phyloP scores from a whole-genome alignment of 53 echinoderm and acorn worm genomes.

The Holothuria leucospilota region DNA sequence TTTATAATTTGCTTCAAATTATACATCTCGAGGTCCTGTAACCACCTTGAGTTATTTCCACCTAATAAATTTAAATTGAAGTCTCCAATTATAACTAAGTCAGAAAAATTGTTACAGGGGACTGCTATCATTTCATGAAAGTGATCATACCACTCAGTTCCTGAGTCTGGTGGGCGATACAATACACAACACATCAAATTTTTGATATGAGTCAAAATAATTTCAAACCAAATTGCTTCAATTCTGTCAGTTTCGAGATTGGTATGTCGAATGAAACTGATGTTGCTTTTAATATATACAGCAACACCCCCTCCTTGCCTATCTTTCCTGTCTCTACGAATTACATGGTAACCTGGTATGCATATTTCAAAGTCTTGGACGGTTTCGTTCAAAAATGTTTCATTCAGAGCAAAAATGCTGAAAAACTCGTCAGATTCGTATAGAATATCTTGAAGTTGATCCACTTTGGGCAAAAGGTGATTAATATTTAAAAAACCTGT shows the following conservation, averaged over 20 bases:
- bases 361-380: conserved; percentile 1
- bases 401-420: not conserved
- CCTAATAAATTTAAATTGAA: not conserved
- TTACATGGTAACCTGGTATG: not conserved
- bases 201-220: not conserved
- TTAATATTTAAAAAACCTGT: conserved; percentile 5
- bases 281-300: not conserved
- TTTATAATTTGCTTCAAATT: not conserved
- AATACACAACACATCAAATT: not conserved
- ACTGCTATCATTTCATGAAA: not conserved
- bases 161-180: not conserved
- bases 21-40: not conserved
- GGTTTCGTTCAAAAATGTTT: not conserved
- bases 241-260: not conserved
- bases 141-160: not conserved
- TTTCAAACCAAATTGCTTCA: not conserved
- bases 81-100: not conserved
- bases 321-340: not conserved
- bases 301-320: not conserved
- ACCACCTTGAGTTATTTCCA: not conserved
- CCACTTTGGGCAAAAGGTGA: not conserved
- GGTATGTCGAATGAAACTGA: not conserved
- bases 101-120: not conserved
- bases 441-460: not conserved
- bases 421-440: not conserved